Evolutionary conservation across 2,888 invertebrate genomes (phyloP), one percentile per base, ranked within the genome.

Genomic region (Gonocerus acuteangulatus): DNA sequence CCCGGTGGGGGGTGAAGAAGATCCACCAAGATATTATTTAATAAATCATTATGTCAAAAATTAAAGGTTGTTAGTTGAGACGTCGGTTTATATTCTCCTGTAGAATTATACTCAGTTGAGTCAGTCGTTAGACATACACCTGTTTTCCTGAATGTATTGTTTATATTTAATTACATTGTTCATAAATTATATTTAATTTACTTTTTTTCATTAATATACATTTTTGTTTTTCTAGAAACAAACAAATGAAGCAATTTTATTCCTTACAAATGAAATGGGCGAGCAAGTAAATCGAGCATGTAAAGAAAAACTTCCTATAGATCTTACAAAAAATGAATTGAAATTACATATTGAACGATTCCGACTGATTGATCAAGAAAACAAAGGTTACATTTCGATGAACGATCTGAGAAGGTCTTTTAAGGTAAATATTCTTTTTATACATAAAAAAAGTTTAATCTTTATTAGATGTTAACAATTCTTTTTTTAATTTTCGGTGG

Each of bases 321-420:
- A 93, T 76, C 82, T 97, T 56, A 89, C 86, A 68, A 90, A 90
- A 74, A 92, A 94, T 63, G 97, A 99, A 78, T 90, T 96, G 70
- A 89, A 92, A 74, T 79, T 86, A 7, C 96, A 95, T 75, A 91
- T 94, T 71, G 93, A 93, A 72, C 83, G 96, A 62, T 99, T 99
- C 85, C 87, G 93, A 74, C 83, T 89, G 70, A 89, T 99, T 68
- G 99, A 99, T 78, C 86, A 86, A 70, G 96, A 96, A 72, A 85
- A 89, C 72, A 99, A 99, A 75, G 99, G 99, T 69, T 97, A 89
- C 76, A 95, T 99, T 63, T 96, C 97, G 21, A 90, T 99, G 70
- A 96, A 95, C 74, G 99, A 99, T 73, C 90, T 99, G 68, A 81
- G 96, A 68, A 82, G 91, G 72, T 92, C 94, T 74, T 83, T 99